A percentile compares a stretch with the other conserved stretches of the same genome.
Evolutionary conservation across 2,888 invertebrate genomes (phyloP).

Genomic region (Sesia bembeciformis): DNA sequence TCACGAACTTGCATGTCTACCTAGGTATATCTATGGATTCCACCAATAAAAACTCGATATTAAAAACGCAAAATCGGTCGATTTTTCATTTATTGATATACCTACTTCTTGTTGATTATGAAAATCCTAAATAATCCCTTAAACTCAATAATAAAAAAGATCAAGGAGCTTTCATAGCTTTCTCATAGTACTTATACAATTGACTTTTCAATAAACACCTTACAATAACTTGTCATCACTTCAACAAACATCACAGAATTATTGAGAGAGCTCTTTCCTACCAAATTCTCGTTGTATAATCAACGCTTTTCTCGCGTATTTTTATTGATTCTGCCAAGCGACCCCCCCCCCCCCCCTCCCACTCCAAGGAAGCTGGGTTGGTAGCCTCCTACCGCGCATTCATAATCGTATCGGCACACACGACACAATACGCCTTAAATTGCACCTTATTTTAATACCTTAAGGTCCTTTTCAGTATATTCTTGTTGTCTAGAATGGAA

Average conservation of each 20-base stretch:
- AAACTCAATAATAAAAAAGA: too few relatives aligned
- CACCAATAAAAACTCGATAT: too few relatives aligned
- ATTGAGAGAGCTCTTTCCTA: conserved; percentile 57
- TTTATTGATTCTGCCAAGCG: conserved; percentile 65
- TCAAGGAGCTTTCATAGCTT: too few relatives aligned
- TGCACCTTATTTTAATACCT: conserved; percentile 33
- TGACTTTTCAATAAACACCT: too few relatives aligned
- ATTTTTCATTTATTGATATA: too few relatives aligned
- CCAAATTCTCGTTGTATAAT: conserved; percentile 67
- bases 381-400: conserved; percentile 72
- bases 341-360: conserved; percentile 39
- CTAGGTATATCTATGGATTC: too few relatives aligned
- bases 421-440: conserved; percentile 36
- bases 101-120: too few relatives aligned
- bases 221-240: too few relatives aligned
- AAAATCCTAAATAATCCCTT: too few relatives aligned
- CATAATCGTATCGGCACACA: conserved; percentile 71
- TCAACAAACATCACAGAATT: conserved; percentile 14
- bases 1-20: too few relatives aligned
- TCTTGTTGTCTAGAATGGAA: conserved; percentile 43
- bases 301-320: conserved; percentile 73
- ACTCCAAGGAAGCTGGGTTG: conserved; percentile 59
- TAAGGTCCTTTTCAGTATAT: conserved; percentile 20
- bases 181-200: too few relatives aligned
- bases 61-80: too few relatives aligned